Evolutionary conservation across 2,888 invertebrate species (phyloP), one percentile per base, ranked within the genome.

Genomic region (Girardia tigrina): DNA sequence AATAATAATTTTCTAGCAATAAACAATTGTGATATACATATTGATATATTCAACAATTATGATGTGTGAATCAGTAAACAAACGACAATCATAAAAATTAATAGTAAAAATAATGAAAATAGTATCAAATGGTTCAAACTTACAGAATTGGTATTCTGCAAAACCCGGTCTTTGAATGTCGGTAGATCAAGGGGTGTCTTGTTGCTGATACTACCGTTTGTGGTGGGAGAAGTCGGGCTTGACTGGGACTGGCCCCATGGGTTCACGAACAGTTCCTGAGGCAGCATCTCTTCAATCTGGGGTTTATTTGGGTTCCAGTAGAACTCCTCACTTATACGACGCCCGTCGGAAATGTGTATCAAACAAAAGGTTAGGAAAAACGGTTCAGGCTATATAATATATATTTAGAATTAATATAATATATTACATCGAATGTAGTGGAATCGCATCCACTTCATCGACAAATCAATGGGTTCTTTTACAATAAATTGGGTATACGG

Each of bases 291-390:
- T 23, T 26, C 26, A 26, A 74, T 20, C 8, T 56, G 29, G 20
- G 26, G 14, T n/a, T 26, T 70, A 29, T 75, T 75, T 29, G 75
- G 75, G 29, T 75, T 70, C 77, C 77, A 77, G 27, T 72, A 36
- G 26, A 77, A 77, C 20, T 77, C 76, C 28, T 77, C 76, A 81
- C 90, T 89, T 2, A 90, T 90, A 86, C 97, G 95, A 84, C 91
- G 97, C 69, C 98, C 73, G 26, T 75, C 81, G 90, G 89, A 4
- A 90, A 90, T 86, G 97, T 95, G 84, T 91, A 97, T 69, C 97
- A 85, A 76, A 92, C 90, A 79, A 29, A 97, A 85, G 72, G 90
- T 89, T 26, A 94, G 90, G 82, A 91, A 91, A 85, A 95, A 95
- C 0, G 97, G 95, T 83, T 97, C 97, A 75, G 95, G 90, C 86